Evolutionary conservation across 2,888 invertebrate genomes (phyloP).

Genomic region (Trissoscelio sp.): DNA sequence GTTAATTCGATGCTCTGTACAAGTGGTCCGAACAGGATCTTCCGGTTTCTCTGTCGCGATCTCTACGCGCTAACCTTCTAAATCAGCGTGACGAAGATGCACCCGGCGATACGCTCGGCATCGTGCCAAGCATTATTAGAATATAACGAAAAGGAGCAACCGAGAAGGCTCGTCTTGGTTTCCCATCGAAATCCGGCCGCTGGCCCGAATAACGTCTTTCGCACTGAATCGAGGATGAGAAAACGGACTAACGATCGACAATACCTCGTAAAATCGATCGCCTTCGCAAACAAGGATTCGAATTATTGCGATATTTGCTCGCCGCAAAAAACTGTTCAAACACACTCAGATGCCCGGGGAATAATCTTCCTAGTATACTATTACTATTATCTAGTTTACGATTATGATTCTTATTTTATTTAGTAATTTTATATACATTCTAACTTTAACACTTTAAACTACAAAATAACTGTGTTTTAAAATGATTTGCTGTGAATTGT

Average conservation of each 20-base stretch:
- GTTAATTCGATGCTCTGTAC: slow-evolving; percentile 45
- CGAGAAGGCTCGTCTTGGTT: slow-evolving; percentile 9
- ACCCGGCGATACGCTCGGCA: slow-evolving; percentile 70
- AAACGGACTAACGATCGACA: slow-evolving; percentile 41
- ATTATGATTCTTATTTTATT: neutral
- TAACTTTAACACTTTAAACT: neutral
- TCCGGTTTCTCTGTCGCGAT: slow-evolving; percentile 50
- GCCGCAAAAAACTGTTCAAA: slow-evolving; percentile 15
- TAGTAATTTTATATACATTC: neutral
- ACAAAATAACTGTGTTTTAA: neutral
- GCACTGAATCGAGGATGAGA: slow-evolving; percentile 42
- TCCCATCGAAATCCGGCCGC: slow-evolving; percentile 50
- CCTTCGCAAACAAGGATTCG: slow-evolving; percentile 36
- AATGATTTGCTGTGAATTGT: too few species aligned
- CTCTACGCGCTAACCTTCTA: slow-evolving; percentile 52
- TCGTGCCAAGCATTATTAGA: slow-evolving; percentile 81
- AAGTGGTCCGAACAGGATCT: slow-evolving; percentile 47
- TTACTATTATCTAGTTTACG: slow-evolving; percentile 11
- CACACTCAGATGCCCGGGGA: neutral
- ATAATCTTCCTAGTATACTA: neutral
- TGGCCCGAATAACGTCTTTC: slow-evolving; percentile 39
- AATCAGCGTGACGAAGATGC: slow-evolving; percentile 64
- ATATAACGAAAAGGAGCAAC: slow-evolving; percentile 72
- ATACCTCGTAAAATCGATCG: slow-evolving; percentile 47
- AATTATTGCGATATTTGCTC: slow-evolving; percentile 36